Evolutionary conservation across 2,888 invertebrate species (phyloP), one percentile per base, ranked within the genome.

Genomic region (Dilophus febrilis): DNA sequence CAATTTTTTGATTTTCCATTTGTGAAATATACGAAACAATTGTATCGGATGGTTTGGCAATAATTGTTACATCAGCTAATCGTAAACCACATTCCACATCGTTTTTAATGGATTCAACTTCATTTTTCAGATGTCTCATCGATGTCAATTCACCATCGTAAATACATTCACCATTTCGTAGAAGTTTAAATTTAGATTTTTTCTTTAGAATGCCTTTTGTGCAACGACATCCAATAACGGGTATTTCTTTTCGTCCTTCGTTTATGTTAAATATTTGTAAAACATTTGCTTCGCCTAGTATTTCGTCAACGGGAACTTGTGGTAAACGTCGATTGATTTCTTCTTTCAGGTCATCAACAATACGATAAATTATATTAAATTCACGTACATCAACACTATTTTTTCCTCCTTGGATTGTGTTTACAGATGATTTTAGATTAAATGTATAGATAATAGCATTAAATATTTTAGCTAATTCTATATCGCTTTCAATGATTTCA

Each of bases 351-450:
- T 91, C 83, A 50, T 95, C 92, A 13, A 98, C 74, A 44, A 97
- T 64, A 46, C 83, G 77, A 63, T 98, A 98, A 49, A 98, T 97
- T 22, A 98, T 77, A 61, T 94, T 92, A 58, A 78, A 78, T 33
- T 69, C 58, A 51, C 74, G 74, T 27, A 95, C 62, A 0, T 58
- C 43, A 4, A 92, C 68, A 14, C 61, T 58, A 11, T 59, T 58
- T 3, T 47, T 40, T 1, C 42, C 34, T 38, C 60, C 61, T 13
- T 53, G 50, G 1, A 65, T 52, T 27, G 62, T 56, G n/a, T n/a
- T n/a, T n/a, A n/a, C n/a, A n/a, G n/a, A n/a, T 18, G 68, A 58
- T 3, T 69, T 68, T 26, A 87, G 79, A 58, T 95, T 90, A 65
- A 98, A 97, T 3, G 80, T 77, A 64, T 90, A 95, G 45, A 95